Evolutionary conservation across 2,888 invertebrate species (phyloP).

Genomic region (Acleris holmiana): DNA sequence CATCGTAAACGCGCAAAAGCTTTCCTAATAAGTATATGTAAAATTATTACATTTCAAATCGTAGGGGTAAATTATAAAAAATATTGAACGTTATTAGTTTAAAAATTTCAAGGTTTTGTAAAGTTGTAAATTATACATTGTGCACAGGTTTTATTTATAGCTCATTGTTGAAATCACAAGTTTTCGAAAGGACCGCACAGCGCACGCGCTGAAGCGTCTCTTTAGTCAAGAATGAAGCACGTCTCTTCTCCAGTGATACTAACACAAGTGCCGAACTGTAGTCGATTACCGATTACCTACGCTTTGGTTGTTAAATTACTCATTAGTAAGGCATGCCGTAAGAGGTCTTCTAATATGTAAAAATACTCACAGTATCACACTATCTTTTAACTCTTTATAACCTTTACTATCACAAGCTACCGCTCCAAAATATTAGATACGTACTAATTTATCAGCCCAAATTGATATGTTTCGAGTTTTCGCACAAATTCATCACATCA

Average conservation of each 20-base stretch:
- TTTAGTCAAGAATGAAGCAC: constrained; percentile 46
- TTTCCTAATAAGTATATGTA: constrained; percentile 54
- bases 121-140: constrained; percentile 55
- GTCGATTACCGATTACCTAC: constrained; percentile 47
- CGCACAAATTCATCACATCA: constrained; percentile 77
- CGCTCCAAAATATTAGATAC: constrained; percentile 67
- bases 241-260: constrained; percentile 56
- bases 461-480: constrained; percentile 83
- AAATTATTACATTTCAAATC: constrained; percentile 64
- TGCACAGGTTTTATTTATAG: constrained; percentile 54
- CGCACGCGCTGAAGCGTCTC: constrained; percentile 6
- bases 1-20: constrained; percentile 82
- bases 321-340: constrained; percentile 76
- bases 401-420: constrained; percentile 72
- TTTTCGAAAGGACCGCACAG: constrained; percentile 32
- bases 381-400: constrained; percentile 62
- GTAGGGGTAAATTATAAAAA: constrained; percentile 78
- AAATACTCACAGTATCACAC: constrained; percentile 72
- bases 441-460: constrained; percentile 71
- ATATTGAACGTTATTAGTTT: constrained; percentile 59
- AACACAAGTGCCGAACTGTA: constrained; percentile 49
- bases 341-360: constrained; percentile 68
- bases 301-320: constrained; percentile 59
- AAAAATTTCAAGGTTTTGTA: constrained; percentile 54
- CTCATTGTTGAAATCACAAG: constrained; percentile 53